Conservation (phyloP, 2,797 vertebrate species). For the Enteromius trimaculatus region DNA sequence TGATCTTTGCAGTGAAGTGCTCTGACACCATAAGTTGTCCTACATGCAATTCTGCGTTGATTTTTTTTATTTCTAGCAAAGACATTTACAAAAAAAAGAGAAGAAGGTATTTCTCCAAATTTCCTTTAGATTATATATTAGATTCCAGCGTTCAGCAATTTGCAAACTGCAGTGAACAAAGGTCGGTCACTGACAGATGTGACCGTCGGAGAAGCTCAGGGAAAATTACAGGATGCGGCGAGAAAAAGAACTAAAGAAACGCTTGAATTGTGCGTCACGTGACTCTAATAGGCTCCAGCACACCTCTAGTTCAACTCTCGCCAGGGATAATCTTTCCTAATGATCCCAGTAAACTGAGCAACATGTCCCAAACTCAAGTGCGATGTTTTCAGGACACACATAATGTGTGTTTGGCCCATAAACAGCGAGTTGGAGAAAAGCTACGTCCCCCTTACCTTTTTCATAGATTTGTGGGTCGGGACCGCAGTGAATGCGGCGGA, state of each 20-base stretch:
- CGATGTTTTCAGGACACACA: constrained; percentile 17
- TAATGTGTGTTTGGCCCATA: constrained; percentile 27
- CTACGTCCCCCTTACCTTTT: constrained; percentile 77
- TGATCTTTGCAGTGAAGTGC: neutral
- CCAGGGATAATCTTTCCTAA: constrained; percentile 23
- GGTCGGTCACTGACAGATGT: neutral
- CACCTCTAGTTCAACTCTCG: constrained; percentile 34
- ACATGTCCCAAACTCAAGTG: constrained; percentile 21
- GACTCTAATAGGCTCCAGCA: neutral
- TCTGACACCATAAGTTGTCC: neutral
- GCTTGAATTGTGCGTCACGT: constrained; percentile 15
- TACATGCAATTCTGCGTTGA: neutral
- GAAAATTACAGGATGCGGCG: neutral
- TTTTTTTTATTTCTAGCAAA: neutral
- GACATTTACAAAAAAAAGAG: neutral
- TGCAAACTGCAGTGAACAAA: neutral
- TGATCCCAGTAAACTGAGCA: constrained; percentile 1
- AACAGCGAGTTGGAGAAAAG: neutral
- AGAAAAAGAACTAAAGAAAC: constrained; percentile 3
- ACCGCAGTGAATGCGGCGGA: constrained; percentile 82
- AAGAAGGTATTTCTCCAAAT: neutral
- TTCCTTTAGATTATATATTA: neutral
- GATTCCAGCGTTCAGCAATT: neutral
- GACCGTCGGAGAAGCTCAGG: neutral
- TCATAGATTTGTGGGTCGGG: constrained; percentile 80